phyloP scores from a whole-genome alignment of 2,888 invertebrate genomes.

The Mamestra brassicae region DNA sequence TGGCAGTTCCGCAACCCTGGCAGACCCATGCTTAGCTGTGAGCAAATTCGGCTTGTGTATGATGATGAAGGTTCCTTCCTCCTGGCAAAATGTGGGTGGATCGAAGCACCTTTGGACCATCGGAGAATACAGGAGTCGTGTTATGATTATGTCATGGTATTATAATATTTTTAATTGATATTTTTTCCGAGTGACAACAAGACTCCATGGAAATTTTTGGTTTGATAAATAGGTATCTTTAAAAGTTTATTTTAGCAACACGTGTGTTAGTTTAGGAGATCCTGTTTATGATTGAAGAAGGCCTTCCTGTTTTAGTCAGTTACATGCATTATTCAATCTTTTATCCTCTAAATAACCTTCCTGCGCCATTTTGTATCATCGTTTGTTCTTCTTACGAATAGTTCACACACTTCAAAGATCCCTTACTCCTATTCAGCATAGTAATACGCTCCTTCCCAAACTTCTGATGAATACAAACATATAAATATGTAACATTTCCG shows the following conservation, averaged over 20 bases:
- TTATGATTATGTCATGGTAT: too few species aligned
- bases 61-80: too few species aligned
- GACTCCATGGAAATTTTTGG: too few species aligned
- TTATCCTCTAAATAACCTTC: not conserved
- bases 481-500: conserved; percentile 57
- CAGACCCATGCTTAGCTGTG: too few species aligned
- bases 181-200: too few species aligned
- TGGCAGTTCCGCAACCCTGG: too few species aligned
- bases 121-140: too few species aligned
- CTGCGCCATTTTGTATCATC: not conserved
- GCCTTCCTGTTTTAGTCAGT: not conserved
- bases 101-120: too few species aligned
- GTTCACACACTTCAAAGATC: not conserved
- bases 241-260: not conserved
- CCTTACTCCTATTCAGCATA: conserved; percentile 8
- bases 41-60: too few species aligned
- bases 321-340: not conserved
- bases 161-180: too few species aligned
- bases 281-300: not conserved
- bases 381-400: not conserved
- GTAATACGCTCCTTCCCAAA: not conserved
- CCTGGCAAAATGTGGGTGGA: too few species aligned
- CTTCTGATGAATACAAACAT: conserved; percentile 48
- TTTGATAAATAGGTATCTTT: not conserved
- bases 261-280: not conserved